These are phyloP conservation scores for Tetanocera ferruginea DNA, from an alignment of 2,888 invertebrate species.

Conservation along the genomic window DNA sequence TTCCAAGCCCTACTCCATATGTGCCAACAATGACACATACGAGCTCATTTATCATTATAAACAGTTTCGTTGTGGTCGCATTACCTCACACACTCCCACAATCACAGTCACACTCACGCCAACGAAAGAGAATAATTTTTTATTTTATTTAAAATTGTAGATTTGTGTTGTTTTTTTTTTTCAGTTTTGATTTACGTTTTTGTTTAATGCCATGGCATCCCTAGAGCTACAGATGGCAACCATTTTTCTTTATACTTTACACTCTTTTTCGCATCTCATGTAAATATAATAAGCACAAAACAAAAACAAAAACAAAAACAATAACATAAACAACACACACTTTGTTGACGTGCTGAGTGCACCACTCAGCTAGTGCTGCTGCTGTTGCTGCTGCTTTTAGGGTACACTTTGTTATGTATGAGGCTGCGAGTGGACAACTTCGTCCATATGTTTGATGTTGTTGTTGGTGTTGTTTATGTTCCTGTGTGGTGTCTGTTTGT, in stretches of 20 bases:
- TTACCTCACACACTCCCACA: background rate
- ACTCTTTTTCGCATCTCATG: background rate
- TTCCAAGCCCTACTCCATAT: background rate
- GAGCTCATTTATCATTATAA: background rate
- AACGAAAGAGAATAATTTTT: background rate
- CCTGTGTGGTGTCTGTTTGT: background rate
- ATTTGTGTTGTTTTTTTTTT: background rate
- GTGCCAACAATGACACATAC: background rate
- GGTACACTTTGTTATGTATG: background rate
- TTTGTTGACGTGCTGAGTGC: background rate
- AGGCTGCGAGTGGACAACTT: background rate
- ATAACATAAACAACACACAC: background rate
- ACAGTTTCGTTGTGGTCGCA: background rate
- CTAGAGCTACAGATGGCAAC: background rate
- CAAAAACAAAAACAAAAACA: background rate
- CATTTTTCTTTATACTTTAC: background rate
- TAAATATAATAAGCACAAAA: conserved; percentile 7
- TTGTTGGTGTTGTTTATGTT: background rate
- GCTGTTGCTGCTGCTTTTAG: background rate
- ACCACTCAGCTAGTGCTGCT: background rate
- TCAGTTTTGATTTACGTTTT: background rate
- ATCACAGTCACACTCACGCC: background rate
- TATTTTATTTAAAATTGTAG: conserved; percentile 2
- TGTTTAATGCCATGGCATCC: background rate
- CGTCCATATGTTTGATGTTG: background rate